phyloP scores from a whole-genome alignment of 2,797 vertebrate genomes.

The Buphagus erythrorhynchus region DNA sequence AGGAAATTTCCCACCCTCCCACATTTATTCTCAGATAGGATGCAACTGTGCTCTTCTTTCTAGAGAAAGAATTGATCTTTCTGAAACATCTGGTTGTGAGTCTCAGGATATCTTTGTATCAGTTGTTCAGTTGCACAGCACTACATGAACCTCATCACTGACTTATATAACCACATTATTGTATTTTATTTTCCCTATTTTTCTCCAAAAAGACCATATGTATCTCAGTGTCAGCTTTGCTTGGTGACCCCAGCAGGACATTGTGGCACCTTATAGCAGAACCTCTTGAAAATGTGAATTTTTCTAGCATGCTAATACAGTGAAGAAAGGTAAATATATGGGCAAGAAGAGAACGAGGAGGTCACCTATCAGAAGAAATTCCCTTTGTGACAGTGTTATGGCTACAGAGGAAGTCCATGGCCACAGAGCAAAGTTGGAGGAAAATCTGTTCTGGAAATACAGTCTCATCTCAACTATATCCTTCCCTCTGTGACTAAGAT shows the following conservation, averaged over 20 bases:
- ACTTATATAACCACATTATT: neutral
- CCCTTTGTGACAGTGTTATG: neutral
- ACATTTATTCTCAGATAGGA: neutral
- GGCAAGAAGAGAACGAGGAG: neutral
- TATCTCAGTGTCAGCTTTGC: neutral
- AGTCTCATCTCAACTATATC: neutral
- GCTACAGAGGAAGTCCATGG: neutral
- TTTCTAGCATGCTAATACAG: neutral
- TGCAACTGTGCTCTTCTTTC: neutral
- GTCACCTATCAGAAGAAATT: neutral
- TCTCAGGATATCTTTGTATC: neutral
- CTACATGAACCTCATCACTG: neutral
- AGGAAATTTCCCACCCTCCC: neutral
- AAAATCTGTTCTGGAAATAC: neutral
- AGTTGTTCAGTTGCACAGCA: neutral
- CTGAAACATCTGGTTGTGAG: neutral
- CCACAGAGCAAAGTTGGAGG: neutral
- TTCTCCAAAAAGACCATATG: neutral
- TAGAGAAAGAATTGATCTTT: neutral
- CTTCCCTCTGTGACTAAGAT: neutral
- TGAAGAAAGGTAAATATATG: neutral
- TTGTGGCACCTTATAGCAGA: neutral
- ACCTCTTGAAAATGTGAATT: neutral
- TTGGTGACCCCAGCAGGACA: neutral
- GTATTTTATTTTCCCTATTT: neutral